phyloP scores from a whole-genome alignment of 2,113 vertebrate species.

The Oncorhynchus masou region DNA sequence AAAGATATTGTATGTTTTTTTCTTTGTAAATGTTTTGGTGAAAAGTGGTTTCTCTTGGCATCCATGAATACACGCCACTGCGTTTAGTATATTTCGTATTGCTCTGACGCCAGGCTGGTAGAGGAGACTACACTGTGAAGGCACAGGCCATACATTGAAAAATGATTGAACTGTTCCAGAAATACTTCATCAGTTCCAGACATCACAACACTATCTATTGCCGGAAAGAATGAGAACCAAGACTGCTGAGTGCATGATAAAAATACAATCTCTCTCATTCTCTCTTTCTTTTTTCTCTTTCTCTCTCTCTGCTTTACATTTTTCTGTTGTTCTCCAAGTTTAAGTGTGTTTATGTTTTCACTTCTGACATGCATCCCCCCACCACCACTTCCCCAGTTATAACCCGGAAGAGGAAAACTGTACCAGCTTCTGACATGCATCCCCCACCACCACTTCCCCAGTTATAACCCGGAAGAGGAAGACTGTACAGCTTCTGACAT shows the following conservation, averaged over 20 bases:
- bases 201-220: constrained; percentile 26
- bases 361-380: neutral
- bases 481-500: neutral
- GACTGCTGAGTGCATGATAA: constrained; percentile 33
- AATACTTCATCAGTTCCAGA: constrained; percentile 36
- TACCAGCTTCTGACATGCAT: neutral
- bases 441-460: neutral
- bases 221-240: constrained; percentile 15
- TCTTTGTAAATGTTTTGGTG: too few relatives aligned
- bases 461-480: neutral
- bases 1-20: too few relatives aligned
- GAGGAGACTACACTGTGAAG: constrained; percentile 5
- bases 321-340: too few relatives aligned
- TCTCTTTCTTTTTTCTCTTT: constrained; percentile 31
- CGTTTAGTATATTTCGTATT: too few relatives aligned
- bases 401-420: neutral
- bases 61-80: too few relatives aligned
- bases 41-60: too few relatives aligned
- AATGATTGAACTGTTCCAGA: constrained; percentile 33
- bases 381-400: neutral
- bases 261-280: constrained; percentile 7
- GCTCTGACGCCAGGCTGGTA: too few relatives aligned
- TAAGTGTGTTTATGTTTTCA: too few relatives aligned
- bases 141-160: constrained; percentile 32
- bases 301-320: neutral